Evolutionary conservation across 2,888 invertebrate genomes (phyloP).

Genomic region (Pristionchus maxplancki): DNA sequence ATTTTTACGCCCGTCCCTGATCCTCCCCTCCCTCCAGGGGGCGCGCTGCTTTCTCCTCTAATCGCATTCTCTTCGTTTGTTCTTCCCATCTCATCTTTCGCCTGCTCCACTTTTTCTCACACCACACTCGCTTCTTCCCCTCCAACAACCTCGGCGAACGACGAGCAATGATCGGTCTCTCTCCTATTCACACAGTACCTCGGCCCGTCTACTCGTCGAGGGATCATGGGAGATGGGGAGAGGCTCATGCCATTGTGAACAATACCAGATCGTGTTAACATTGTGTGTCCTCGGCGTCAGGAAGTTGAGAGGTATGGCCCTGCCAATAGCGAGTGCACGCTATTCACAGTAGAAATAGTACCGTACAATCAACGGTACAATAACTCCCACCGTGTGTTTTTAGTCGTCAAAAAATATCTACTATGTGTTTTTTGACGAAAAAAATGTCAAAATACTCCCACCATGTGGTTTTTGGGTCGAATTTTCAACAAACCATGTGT

Average conservation of each 20-base stretch:
- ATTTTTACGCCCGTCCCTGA: no score
- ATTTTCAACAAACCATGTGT: no score
- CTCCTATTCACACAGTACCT: neutral
- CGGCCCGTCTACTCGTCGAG: neutral
- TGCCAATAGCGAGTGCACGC: neutral
- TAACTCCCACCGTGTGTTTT: no score
- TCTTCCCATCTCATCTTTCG: conserved; percentile 47
- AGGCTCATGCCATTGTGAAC: conserved; percentile 34
- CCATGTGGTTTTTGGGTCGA: no score
- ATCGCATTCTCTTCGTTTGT: conserved; percentile 36
- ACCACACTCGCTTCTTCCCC: neutral
- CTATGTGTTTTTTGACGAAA: no score
- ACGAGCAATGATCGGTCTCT: neutral
- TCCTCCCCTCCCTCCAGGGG: neutral
- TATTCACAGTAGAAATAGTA: no score
- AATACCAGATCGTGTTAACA: conserved; percentile 41
- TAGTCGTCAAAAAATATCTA: no score
- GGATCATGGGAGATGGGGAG: no score
- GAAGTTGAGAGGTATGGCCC: neutral
- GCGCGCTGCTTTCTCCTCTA: neutral
- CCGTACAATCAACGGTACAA: no score
- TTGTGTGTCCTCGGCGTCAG: neutral
- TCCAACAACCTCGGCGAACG: neutral
- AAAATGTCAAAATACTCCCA: no score
- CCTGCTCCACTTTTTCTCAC: conserved; percentile 17